Base-by-base conservation (phyloP, 1,140 invertebrate genomes). In the Episyrphus balteatus region DNA sequence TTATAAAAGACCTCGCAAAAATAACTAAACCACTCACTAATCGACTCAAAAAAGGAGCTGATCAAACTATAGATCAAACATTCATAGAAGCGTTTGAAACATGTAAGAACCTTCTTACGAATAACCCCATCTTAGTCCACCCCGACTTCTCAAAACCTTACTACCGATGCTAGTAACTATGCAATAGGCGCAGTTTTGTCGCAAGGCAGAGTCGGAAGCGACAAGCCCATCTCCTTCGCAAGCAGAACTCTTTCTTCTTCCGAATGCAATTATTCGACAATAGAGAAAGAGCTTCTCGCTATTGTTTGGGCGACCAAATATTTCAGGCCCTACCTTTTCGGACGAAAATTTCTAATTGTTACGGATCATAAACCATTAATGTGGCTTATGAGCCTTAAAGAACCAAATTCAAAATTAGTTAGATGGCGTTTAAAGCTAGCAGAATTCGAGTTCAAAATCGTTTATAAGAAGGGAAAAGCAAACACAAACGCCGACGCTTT, bases 361-460 rank as follows among this genome's bases (percentile, higher is more conserved):
- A 77, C 72, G 1, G 75, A 80, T 51, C 72, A 78, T 51, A 58
- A 59, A 52, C 67, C 73, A 0, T 52, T 78, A 18, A 56, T 50
- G 26, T 77, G 70, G 68, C 50, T 78, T 3, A 61, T 68, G 30
- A 66, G 60, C 11, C 47, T 73, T 0, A 75, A 73, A 49, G 69
- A 76, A 42, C 67, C 69, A 1, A 55, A 48, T 2, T 65, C 61
- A 18, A 48, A 68, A 51, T 49, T 77, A 26, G 54, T 66, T 1
- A 47, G 72, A 30, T 76, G 72, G 73, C 44, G 58, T 37, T 43
- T 74, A 26, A 50, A 57, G 45, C 43, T 76, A 7, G 62, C 69
- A 56, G 64, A 66, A 47, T 59, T 54, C 46, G 49, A 64, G 14
- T 60, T 48, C 30, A 37, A 71, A 48, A 65, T 75, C 11, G 38